phyloP scores from a whole-genome alignment of 2,797 vertebrate genomes.

The Melanotaenia parkinsoni region DNA sequence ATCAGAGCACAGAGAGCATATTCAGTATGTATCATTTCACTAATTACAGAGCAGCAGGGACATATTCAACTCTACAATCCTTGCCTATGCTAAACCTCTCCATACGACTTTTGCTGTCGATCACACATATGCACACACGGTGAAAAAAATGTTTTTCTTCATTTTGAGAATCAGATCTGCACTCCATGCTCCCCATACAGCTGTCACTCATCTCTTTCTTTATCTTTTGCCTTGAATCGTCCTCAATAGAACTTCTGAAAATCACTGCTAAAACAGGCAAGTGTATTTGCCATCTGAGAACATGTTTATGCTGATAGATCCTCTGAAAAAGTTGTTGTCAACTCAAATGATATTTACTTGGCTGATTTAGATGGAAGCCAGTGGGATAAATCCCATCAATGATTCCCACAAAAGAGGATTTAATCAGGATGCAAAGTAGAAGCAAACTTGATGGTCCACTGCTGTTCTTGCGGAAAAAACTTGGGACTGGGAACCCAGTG shows the following conservation, averaged over 20 bases:
- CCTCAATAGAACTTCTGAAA: slow-evolving; percentile 52
- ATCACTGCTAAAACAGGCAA: slow-evolving; percentile 28
- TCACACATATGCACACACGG: slow-evolving; percentile 41
- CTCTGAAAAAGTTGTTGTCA: slow-evolving; percentile 31
- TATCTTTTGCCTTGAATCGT: slow-evolving; percentile 46
- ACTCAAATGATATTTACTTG: slow-evolving; percentile 27
- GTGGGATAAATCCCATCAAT: slow-evolving; percentile 28
- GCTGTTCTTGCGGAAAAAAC: slow-evolving; percentile 25
- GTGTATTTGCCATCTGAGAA: slow-evolving; percentile 34
- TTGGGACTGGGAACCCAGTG: slow-evolving; percentile 3
- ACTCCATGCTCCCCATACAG: slow-evolving; percentile 40
- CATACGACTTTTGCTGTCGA: slow-evolving; percentile 52
- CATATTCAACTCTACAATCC: slow-evolving; percentile 61
- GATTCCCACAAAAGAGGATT: slow-evolving; percentile 28
- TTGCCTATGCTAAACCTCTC: slow-evolving; percentile 51
- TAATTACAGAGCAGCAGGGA: slow-evolving; percentile 74
- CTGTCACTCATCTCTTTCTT: slow-evolving; percentile 56
- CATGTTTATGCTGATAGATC: slow-evolving; percentile 20
- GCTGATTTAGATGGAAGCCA: slow-evolving; percentile 33
- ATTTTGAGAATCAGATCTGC: slow-evolving; percentile 53
- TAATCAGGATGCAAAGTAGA: slow-evolving; percentile 48
- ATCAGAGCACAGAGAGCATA: slow-evolving; percentile 56
- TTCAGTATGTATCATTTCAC: slow-evolving; percentile 73
- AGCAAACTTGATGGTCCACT: slow-evolving; percentile 36
- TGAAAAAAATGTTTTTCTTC: slow-evolving; percentile 29